Percentiles rank a stretch among this genome's conserved stretches.
These are phyloP conservation scores for Rhombomys opimus DNA, from an alignment of 2,113 vertebrate genomes.

Conservation along the genomic window DNA sequence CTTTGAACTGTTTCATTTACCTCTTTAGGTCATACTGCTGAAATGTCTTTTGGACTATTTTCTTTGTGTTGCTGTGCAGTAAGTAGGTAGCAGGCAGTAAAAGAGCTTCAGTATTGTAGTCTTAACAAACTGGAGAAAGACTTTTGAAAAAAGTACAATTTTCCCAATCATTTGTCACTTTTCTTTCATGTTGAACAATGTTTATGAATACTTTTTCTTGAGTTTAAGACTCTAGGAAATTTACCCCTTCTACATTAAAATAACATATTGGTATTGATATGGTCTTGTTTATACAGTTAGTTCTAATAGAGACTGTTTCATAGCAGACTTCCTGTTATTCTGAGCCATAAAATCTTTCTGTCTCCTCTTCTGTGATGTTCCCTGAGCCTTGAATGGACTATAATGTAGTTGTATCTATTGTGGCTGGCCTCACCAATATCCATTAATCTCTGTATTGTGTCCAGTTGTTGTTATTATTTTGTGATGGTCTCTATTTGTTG, in stretches of 20 bases:
- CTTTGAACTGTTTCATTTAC: not conserved
- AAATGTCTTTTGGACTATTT: not conserved
- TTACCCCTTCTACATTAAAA: not conserved
- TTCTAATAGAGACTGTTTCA: not conserved
- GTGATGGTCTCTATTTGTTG: not conserved
- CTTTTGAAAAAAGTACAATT: not conserved
- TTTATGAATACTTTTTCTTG: not conserved
- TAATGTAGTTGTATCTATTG: not conserved
- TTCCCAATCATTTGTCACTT: not conserved
- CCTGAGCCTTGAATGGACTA: not conserved
- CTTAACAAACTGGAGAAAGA: not conserved
- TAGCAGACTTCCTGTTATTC: not conserved
- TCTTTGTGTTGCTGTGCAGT: not conserved
- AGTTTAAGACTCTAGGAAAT: not conserved
- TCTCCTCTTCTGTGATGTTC: not conserved
- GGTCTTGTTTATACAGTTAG: not conserved
- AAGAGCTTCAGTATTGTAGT: not conserved
- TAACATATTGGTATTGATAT: not conserved
- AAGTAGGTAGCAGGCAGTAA: not conserved
- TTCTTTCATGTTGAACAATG: not conserved
- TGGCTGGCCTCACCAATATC: not conserved
- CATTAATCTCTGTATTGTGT: not conserved
- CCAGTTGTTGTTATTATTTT: not conserved
- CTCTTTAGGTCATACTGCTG: not conserved
- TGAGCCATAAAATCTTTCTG: not conserved